A percentile compares a stretch with the other conserved stretches of the same genome.
These are phyloP conservation scores for Hypanus sabinus DNA, from an alignment of 2,113 vertebrate species.

Conservation along the genomic window DNA sequence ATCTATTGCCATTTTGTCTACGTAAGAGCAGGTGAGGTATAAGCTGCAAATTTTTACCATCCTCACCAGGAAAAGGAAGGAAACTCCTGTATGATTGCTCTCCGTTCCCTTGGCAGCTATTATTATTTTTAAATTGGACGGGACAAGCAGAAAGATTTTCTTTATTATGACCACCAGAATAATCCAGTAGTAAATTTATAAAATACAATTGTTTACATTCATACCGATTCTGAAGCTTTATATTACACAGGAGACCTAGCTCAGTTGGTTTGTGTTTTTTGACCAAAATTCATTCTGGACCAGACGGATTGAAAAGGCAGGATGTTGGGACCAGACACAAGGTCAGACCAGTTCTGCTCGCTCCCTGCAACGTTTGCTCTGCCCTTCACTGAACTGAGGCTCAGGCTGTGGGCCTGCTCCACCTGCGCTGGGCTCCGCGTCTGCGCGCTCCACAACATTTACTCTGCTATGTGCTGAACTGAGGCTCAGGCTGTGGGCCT, in stretches of 20 bases:
- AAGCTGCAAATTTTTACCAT: not conserved
- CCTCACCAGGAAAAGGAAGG: not conserved
- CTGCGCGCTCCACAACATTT: too few species aligned
- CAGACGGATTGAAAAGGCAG: too few species aligned
- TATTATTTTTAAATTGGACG: not conserved
- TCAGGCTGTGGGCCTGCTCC: too few species aligned
- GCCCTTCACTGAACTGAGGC: too few species aligned
- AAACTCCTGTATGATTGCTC: not conserved
- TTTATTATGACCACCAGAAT: not conserved
- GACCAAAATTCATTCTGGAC: not conserved
- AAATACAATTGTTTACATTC: not conserved
- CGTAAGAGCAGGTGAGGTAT: too few species aligned
- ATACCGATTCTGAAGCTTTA: not conserved
- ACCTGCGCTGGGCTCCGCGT: too few species aligned
- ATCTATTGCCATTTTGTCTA: too few species aligned
- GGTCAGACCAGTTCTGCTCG: too few species aligned
- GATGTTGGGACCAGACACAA: too few species aligned
- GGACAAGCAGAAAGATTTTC: not conserved
- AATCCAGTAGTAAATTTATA: not conserved
- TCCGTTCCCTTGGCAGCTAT: not conserved
- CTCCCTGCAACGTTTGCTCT: too few species aligned
- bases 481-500: too few species aligned
- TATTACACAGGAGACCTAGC: not conserved
- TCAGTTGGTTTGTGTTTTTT: not conserved
- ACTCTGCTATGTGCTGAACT: too few species aligned